Base-by-base conservation (phyloP, 2,113 vertebrate species). In the Epinephelus moara region DNA sequence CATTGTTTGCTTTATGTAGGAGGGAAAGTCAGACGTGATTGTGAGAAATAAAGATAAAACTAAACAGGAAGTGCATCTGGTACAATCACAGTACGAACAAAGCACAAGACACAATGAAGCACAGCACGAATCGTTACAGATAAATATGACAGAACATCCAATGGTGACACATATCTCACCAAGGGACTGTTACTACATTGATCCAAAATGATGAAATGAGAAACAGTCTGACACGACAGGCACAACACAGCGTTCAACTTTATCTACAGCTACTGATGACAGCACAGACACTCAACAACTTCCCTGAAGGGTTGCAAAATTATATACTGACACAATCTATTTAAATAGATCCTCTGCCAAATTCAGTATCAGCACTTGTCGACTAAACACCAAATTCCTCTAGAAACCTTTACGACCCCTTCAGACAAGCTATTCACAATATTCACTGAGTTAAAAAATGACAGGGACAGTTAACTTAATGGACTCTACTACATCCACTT, bases 1-100 rank as follows among this genome's bases (percentile, higher is more conserved):
- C 81, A 84, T 88, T 87, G 87, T 91, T 84, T 76, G 92, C 89
- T 93, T 93, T 70, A 81, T 66, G 86, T 10, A 73, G 88, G 74
- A 87, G 86, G 90, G 79, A 92, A 87, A 86, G 91, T 91, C 84
- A 91, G 63, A 91, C 23, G 71, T 27, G 37, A 88, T 47, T 68
- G 80, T 88, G 78, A 91, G 84, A 90, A 70, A 87, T 77, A 71
- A 2, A 66, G 66, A 91, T 50, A 62, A 47, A 56, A 82, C 61
- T 59, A 74, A 80, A 90, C 74, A 87, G 63, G 82, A 89, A 50
- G 81, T 64, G 30, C 56, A 62, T 80, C 72, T 84, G 55, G 71
- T n/a, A 70, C 67, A 77, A 71, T 69, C 60, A 82, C 73, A 73
- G 61, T 10, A 81, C 52, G 79, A 59, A 68, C 57, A 33, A 45